Base-by-base conservation (phyloP, 1,140 invertebrate genomes). In the Mactra quadrangularis region DNA sequence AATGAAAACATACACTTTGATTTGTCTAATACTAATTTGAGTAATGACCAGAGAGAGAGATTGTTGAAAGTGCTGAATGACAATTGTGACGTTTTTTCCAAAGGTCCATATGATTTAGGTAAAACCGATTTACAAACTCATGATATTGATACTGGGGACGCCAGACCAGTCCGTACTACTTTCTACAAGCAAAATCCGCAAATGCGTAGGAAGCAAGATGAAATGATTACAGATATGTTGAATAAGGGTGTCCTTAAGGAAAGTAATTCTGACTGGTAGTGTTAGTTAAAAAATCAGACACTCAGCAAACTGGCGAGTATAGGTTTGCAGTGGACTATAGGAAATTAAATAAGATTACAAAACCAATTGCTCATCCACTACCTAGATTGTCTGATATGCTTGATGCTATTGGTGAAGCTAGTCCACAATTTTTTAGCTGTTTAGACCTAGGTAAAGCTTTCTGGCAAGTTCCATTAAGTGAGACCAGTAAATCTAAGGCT, bases 251-350 rank as follows among this genome's bases (percentile, higher is more conserved):
- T n/a, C n/a, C n/a, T n/a, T n/a, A n/a, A n/a, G n/a, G n/a, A n/a
- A n/a, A n/a, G n/a, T n/a, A n/a, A n/a, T n/a, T n/a, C n/a, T n/a
- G n/a, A n/a, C n/a, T n/a, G n/a, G 50, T 87, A 13, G 84, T 85
- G 0, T 35, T 83, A 15, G 79, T 79, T 1, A 84, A 79, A 50
- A 87, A 84, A 33, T 33, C 59, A 35, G 59, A 62, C 22, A 38
- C 31, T 62, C 11, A 19, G 1, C 29, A 52, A 1, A 52, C 78
- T 71, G 85, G 76, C 7, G 33, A 72, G 57, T 85, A 64, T 25
- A 53, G 70, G 13, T 79, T 83, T 57, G 60, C 57, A 72, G 57
- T 55, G 4, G 68, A 76, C 70, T 85, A 81, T 33, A 79, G 76
- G 31, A 33, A 59, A 33, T 31, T 79, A 3, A 79, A 79, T 33